Evolutionary conservation across 1,140 invertebrate species (phyloP), one percentile per base, ranked within the genome.

Genomic region (Rhizoglyphus robini): DNA sequence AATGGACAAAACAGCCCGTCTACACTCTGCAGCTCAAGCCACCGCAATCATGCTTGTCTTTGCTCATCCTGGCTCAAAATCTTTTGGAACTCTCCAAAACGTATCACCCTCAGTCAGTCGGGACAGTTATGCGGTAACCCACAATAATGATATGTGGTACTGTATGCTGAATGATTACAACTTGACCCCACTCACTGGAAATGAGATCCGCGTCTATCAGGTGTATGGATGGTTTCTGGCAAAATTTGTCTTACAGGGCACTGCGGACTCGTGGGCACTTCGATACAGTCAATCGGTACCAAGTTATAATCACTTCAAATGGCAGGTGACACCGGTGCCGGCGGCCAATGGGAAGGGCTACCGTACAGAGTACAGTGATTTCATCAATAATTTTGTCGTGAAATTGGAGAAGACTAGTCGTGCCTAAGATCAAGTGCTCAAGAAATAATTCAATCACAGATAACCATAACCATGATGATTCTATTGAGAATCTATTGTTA

Each of bases 131-230:
- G 65, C 58, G 11, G 59, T 38, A 27, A 66, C 67, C 3, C 67
- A 68, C 38, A 61, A 41, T 23, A 66, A 68, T 57, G 67, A 68
- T 54, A 8, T 67, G 3, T 63, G 47, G 11, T 63, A 68, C 30
- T 2, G 59, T 4, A 41, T 62, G 8, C 57, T 25, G 11, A 68
- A 65, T 20, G 58, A 60, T 4, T 68, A 66, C 31, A 20, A 27
- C 27, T 18, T 20, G n/a, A 25, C 30, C 18, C 5, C 3, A 15
- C 20, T 49, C 11, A 30, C 5, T 30, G 41, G 46, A 49, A 63
- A 60, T 47, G 63, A 64, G 18, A 5, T 4, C 11, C 23, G 5
- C 18, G 13, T 64, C 2, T 11, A n/a, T 20, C 15, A 36, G 30
- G 4, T 4, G 18, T 64, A 64, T 38, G 13, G 41, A 11, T 13